A percentile compares a stretch with the other conserved stretches of the same genome.
These are phyloP conservation scores for Redunca redunca DNA, from an alignment of 2,113 vertebrate species.

Conservation along the genomic window DNA sequence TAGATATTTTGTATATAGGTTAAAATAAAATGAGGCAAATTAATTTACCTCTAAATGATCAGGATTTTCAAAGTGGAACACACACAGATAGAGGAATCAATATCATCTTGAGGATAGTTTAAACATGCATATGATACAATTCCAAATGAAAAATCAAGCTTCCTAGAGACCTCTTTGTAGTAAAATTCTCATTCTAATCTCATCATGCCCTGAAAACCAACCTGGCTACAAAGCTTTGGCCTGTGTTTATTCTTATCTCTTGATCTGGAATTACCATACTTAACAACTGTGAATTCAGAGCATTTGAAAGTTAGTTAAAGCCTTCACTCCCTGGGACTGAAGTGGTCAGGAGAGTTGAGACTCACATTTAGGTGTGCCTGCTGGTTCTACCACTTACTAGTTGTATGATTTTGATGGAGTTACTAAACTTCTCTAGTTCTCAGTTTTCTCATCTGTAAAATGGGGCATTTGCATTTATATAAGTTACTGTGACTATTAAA, in stretches of 20 bases:
- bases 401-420: neutral
- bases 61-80: neutral
- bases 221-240: neutral
- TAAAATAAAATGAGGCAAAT: slow-evolving; percentile 11
- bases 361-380: neutral
- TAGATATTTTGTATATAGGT: neutral
- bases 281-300: neutral
- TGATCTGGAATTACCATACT: neutral
- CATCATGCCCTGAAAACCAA: neutral
- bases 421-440: neutral
- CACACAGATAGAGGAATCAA: neutral
- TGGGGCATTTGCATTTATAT: neutral
- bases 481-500: neutral
- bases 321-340: neutral
- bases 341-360: neutral
- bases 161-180: neutral
- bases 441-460: slow-evolving; percentile 27
- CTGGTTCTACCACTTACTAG: neutral
- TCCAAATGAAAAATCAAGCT: neutral
- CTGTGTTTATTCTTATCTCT: neutral
- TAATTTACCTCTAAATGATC: neutral
- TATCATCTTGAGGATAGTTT: neutral
- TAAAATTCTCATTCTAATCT: neutral
- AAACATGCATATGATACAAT: neutral
- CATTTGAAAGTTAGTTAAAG: neutral